Base-by-base conservation (phyloP, 2,113 vertebrate species). In the Mustela nigripes region DNA sequence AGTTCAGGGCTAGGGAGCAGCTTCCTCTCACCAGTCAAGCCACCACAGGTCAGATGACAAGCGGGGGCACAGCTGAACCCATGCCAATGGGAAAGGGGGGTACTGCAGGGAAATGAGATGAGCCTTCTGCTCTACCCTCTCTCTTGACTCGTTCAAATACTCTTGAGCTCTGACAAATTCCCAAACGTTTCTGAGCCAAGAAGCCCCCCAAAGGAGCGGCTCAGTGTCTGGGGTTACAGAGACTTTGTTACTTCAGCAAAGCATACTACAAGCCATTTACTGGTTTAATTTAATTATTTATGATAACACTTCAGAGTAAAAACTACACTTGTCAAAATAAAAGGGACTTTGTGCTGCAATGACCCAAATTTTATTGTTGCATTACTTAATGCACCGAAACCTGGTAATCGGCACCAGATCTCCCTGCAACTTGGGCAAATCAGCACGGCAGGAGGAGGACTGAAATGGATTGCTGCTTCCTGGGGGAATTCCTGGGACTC, bases 251-350 rank as follows among this genome's bases (percentile, higher is more conserved):
- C 97, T 96, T 73, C 97, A 93, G 96, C 96, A 97, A 96, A 95
- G 91, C 87, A 8, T 62, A 80, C 97, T 94, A 97, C 98, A 97
- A 94, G 93, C 82, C 98, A 93, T 97, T 97, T 97, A 81, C 97
- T 71, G 65, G 88, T 96, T 97, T 98, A 98, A 98, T 97, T 98
- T 97, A 98, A 98, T 98, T 98, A 98, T 98, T 97, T 98, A 97
- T 96, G 97, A 98, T 97, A 98, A 98, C 98, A 98, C 97, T 97
- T 98, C 92, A 97, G 96, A 98, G 98, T 95, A 98, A 97, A 96
- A 98, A 95, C 95, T 97, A 96, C 98, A 97, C 97, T 98, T 98
- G 98, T 98, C 98, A 97, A 98, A 98, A 98, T 98, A 98, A 97
- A 97, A 91, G 97, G 92, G 91, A 97, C 98, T 98, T 95, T 97